Evolutionary conservation across 2,888 invertebrate species (phyloP), one percentile per base, ranked within the genome.

Genomic region (Noctua pronuba): DNA sequence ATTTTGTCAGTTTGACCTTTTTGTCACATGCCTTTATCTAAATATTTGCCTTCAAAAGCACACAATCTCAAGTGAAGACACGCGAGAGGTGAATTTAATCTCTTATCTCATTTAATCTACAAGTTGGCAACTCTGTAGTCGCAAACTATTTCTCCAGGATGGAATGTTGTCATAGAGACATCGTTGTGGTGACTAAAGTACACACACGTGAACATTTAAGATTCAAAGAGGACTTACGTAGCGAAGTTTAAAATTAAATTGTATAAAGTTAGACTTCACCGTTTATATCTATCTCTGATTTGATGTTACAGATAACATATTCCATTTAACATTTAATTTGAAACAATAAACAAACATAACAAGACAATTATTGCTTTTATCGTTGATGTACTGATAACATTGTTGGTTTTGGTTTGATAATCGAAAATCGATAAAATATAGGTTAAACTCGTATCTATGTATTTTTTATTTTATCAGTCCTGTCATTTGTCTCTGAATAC

Each of bases 101-200:
- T 93, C 90, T 91, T 91, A 92, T 91, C 90, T 90, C 84, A 90
- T 91, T 89, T 90, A 89, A 92, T 91, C 90, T 90, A 85, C 87
- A 83, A 91, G 91, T 91, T 89, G 78, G 80, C 77, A 90, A 91
- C 88, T 91, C 90, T 90, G 90, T 90, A 92, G 92, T 93, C 90
- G 89, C 88, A 89, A 94, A 94, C 93, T 94, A 93, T 94, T 92
- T 92, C 91, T 84, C 78, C 80, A 86, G 89, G 89, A 90, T 86
- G 91, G 92, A 92, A 92, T 92, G 93, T 93, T 91, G 92, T 91
- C 92, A 91, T 90, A 91, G 88, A 90, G 90, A 87, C 88, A 85
- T 79, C 88, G 85, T 79, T 88, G 86, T 86, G 89, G 90, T 88
- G 86, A 85, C 74, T 83, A 41, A 84, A 80, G 85, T 88, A 83